Percentiles rank a stretch among this genome's conserved stretches.
phyloP scores from a whole-genome alignment of 2,888 invertebrate species.

The Leptopilina drosophilae region DNA sequence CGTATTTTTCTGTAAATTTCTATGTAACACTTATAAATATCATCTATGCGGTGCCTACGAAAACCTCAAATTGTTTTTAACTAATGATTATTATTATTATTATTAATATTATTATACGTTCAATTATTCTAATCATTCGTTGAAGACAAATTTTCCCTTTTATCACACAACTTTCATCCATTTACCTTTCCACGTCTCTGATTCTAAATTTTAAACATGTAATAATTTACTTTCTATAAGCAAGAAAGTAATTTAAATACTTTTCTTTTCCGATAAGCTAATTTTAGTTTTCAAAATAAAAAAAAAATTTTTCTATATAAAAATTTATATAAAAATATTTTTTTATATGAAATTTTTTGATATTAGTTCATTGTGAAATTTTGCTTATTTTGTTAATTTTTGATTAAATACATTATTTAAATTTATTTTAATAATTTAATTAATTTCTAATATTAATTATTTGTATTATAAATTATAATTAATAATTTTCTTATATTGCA shows the following conservation, averaged over 20 bases:
- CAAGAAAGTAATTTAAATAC: not conserved
- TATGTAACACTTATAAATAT: not conserved
- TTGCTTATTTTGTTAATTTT: too few relatives aligned
- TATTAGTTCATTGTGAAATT: not conserved
- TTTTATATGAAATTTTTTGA: not conserved
- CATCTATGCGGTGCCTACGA: constrained; percentile 25
- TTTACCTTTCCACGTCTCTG: not conserved
- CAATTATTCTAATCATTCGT: not conserved
- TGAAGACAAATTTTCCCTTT: not conserved
- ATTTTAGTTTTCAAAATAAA: not conserved
- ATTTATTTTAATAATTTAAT: too few relatives aligned
- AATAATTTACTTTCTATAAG: not conserved
- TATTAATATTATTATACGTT: not conserved
- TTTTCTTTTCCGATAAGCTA: not conserved
- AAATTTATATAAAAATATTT: not conserved
- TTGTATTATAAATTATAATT: too few relatives aligned
- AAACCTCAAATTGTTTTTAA: not conserved
- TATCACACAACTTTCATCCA: not conserved
- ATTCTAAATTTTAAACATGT: constrained; percentile 11
- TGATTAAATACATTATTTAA: too few relatives aligned
- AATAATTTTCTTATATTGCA: too few relatives aligned
- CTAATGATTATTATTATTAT: constrained; percentile 3
- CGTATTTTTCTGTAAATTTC: constrained; percentile 2
- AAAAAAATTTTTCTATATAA: not conserved
- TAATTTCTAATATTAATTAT: too few relatives aligned